A percentile compares a stretch with the other conserved stretches of the same genome.
Conservation (phyloP, 2,797 vertebrate species). For the Pseudochirops cupreus region DNA sequence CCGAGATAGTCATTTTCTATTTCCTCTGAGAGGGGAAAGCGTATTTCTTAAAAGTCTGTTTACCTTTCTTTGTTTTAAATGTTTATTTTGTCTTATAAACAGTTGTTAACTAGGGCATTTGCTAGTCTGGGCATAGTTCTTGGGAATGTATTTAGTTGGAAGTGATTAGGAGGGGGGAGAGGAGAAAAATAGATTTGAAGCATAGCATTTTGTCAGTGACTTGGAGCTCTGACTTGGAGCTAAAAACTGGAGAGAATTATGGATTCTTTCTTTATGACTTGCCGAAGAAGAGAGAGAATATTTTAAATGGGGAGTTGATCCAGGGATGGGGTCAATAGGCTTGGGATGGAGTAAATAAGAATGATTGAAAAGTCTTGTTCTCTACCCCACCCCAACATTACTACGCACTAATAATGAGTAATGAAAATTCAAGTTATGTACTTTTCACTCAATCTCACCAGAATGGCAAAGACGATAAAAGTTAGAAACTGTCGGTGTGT, state of each 20-base stretch:
- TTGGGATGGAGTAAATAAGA: not conserved
- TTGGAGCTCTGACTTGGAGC: not conserved
- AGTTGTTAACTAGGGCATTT: not conserved
- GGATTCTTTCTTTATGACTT: not conserved
- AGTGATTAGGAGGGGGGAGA: not conserved
- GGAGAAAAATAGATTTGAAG: not conserved
- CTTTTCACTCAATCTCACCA: not conserved
- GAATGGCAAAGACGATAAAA: not conserved
- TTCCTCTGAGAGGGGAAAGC: not conserved
- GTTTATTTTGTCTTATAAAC: conserved; percentile 3
- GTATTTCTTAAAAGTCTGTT: not conserved
- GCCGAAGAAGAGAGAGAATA: not conserved
- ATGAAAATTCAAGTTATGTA: not conserved
- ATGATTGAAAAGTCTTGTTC: not conserved
- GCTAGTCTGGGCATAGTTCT: not conserved
- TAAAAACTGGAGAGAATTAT: not conserved
- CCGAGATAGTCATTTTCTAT: not conserved
- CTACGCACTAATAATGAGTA: not conserved
- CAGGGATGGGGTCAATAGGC: not conserved
- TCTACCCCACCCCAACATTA: not conserved
- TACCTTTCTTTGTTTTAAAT: not conserved
- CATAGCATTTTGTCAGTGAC: not conserved
- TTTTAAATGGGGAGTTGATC: not conserved
- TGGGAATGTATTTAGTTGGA: not conserved
- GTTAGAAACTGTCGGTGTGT: not conserved